Conservation (phyloP, 2,888 invertebrate species). For the Suillia variegata region DNA sequence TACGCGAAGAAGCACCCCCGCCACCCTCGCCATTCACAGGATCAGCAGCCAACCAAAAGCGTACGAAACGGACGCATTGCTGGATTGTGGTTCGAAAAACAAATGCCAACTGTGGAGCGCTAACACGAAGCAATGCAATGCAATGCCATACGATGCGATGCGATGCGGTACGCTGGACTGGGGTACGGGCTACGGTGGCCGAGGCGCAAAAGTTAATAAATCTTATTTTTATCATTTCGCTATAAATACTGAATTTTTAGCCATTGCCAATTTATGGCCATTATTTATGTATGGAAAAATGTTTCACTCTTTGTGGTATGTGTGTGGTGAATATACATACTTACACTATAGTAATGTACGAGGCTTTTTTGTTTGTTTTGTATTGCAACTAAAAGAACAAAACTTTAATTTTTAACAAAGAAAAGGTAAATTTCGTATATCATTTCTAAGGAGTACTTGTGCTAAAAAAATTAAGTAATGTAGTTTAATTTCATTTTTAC, state of each 20-base stretch:
- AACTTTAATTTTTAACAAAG: no score
- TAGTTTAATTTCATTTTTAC: no score
- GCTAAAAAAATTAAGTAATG: no score
- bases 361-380: no score
- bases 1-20: background rate
- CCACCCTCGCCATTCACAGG: no score
- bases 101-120: background rate
- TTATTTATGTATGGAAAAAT: conserved; percentile 58
- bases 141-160: no score
- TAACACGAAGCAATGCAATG: background rate
- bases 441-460: no score
- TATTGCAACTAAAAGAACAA: no score
- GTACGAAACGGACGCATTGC: background rate
- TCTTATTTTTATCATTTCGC: conserved; percentile 62
- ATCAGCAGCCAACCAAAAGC: no score
- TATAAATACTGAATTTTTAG: conserved; percentile 63
- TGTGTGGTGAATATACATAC: background rate
- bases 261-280: conserved; percentile 62
- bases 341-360: no score
- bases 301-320: conserved; percentile 8
- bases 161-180: conserved; percentile 18
- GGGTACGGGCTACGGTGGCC: conserved; percentile 28
- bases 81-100: no score
- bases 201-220: conserved; percentile 60
- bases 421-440: no score